A percentile compares a stretch with the other conserved stretches of the same genome.
Evolutionary conservation across 2,888 invertebrate genomes (phyloP).

Genomic region (Hirtodrosophila alboralis): DNA sequence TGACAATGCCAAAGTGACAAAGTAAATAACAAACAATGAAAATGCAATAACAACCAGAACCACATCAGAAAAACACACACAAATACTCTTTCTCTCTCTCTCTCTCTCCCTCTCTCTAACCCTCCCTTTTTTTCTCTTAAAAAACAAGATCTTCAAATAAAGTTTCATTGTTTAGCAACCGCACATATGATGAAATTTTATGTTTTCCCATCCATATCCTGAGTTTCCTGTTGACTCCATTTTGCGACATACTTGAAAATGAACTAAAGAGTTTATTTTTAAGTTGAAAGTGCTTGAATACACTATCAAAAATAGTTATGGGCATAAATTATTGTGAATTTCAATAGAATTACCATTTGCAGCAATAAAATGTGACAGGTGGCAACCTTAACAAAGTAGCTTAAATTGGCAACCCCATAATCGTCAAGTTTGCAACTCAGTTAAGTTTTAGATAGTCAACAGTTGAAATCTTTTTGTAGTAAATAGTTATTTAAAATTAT

Average conservation of each 20-base stretch:
- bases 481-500: too few species aligned
- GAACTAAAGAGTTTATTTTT: background rate
- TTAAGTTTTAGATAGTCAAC: too few species aligned
- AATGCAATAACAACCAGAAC: slow-evolving; percentile 68
- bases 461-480: too few species aligned
- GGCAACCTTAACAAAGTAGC: too few species aligned
- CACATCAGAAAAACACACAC: slow-evolving; percentile 23
- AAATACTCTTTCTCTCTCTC: too few species aligned
- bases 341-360: too few species aligned
- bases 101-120: too few species aligned
- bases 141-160: slow-evolving; percentile 59
- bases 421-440: too few species aligned
- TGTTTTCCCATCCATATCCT: slow-evolving; percentile 10
- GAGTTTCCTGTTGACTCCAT: slow-evolving; percentile 23
- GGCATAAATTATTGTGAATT: too few species aligned
- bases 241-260: slow-evolving; percentile 34
- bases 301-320: too few species aligned
- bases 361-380: too few species aligned
- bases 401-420: too few species aligned
- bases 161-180: slow-evolving; percentile 72
- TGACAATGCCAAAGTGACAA: slow-evolving; percentile 76
- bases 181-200: slow-evolving; percentile 32
- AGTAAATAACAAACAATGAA: slow-evolving; percentile 78
- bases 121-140: slow-evolving; percentile 5
- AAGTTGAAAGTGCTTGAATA: background rate